A percentile compares a stretch with the other conserved stretches of the same genome.
phyloP scores from a whole-genome alignment of 2,888 invertebrate genomes.

The Cheilosia variabilis region DNA sequence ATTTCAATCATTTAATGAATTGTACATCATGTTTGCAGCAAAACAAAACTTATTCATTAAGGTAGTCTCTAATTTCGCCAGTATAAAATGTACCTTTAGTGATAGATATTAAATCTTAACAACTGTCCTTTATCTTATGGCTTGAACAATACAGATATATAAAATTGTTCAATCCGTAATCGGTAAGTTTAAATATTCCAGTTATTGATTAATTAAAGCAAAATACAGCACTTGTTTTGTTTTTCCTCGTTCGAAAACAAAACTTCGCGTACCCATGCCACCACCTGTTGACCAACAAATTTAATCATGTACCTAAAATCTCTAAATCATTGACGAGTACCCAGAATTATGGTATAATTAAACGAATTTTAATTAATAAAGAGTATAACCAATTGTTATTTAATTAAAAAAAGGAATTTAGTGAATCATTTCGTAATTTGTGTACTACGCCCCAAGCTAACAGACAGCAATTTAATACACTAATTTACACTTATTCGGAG shows the following conservation, averaged over 20 bases:
- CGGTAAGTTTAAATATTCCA: too few species aligned
- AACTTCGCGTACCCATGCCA: constrained; percentile 45
- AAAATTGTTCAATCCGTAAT: too few species aligned
- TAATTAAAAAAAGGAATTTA: not conserved
- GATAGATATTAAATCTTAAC: too few species aligned
- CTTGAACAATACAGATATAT: too few species aligned
- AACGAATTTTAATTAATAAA: not conserved
- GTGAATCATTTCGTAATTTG: constrained; percentile 41
- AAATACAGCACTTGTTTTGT: constrained; percentile 14
- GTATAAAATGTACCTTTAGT: too few species aligned
- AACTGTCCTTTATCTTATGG: too few species aligned
- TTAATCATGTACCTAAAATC: not conserved
- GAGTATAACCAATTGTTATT: not conserved
- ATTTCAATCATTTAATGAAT: too few species aligned
- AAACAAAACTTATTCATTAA: too few species aligned
- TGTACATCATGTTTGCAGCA: too few species aligned
- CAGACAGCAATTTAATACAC: not conserved
- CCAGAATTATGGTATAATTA: not conserved
- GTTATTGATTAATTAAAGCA: not conserved
- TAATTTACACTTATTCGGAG: not conserved
- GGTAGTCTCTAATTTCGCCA: too few species aligned
- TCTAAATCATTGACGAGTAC: not conserved
- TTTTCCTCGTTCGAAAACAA: not conserved
- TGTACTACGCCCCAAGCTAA: constrained; percentile 46
- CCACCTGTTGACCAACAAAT: constrained; percentile 57